Evolutionary conservation across 2,113 vertebrate species (phyloP).

Genomic region (Murina feae): DNA sequence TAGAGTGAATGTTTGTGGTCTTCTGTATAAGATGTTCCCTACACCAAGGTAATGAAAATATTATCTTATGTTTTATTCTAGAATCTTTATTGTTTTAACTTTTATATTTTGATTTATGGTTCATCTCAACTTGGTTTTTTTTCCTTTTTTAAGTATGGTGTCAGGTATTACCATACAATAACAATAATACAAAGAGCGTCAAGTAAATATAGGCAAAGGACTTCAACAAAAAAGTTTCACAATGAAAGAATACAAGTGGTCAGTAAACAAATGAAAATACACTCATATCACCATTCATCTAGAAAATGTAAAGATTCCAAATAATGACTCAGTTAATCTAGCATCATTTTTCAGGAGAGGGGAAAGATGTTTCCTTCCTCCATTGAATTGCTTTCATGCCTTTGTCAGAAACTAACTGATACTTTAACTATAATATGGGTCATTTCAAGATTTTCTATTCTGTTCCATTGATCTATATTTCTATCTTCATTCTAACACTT

Average conservation of each 20-base stretch:
- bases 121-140: not conserved
- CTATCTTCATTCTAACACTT: not conserved
- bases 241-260: not conserved
- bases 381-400: not conserved
- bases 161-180: not conserved
- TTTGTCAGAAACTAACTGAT: not conserved
- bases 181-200: not conserved
- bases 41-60: not conserved
- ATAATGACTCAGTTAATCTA: not conserved
- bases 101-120: not conserved
- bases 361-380: not conserved
- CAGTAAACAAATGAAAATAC: constrained; percentile 7
- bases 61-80: not conserved
- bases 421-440: not conserved
- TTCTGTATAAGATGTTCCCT: not conserved
- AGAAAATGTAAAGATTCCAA: not conserved
- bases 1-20: not conserved
- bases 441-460: not conserved
- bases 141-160: not conserved
- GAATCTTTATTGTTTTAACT: not conserved
- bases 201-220: not conserved
- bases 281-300: not conserved
- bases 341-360: not conserved
- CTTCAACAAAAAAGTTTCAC: not conserved
- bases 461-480: not conserved